phyloP scores from a whole-genome alignment of 2,113 vertebrate genomes.

The Saguinus midas region DNA sequence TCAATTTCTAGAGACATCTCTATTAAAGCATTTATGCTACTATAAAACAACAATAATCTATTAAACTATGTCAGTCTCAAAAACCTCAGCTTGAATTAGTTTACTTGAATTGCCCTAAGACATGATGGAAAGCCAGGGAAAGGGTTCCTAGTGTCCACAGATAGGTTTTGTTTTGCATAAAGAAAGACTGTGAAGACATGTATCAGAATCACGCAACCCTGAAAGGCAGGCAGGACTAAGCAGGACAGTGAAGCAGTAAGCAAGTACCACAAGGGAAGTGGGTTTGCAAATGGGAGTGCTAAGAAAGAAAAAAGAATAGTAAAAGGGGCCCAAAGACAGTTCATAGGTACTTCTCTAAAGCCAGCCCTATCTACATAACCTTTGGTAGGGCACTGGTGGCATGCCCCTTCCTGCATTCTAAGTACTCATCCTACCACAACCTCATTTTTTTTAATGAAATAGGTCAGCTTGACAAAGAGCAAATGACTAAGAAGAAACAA shows the following conservation, averaged over 20 bases:
- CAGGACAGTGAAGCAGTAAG: neutral
- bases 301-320: slow-evolving; percentile 25
- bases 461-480: slow-evolving; percentile 71
- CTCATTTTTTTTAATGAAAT: slow-evolving; percentile 67
- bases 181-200: neutral
- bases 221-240: slow-evolving; percentile 13
- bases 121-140: neutral
- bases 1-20: slow-evolving; percentile 16
- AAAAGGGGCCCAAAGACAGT: neutral
- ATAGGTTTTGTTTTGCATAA: neutral
- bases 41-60: neutral
- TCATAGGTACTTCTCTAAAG: neutral
- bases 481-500: slow-evolving; percentile 63
- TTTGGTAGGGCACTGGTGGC: slow-evolving; percentile 23
- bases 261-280: slow-evolving; percentile 39
- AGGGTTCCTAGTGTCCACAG: neutral
- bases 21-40: neutral
- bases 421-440: slow-evolving; percentile 56
- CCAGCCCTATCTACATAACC: slow-evolving; percentile 30
- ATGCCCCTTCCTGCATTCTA: slow-evolving; percentile 65
- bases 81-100: neutral
- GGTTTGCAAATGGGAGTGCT: slow-evolving; percentile 31
- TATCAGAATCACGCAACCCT: neutral
- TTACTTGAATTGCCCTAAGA: neutral
- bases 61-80: neutral